phyloP scores from a whole-genome alignment of 2,888 invertebrate species.

The Choristoneura rosaceana region DNA sequence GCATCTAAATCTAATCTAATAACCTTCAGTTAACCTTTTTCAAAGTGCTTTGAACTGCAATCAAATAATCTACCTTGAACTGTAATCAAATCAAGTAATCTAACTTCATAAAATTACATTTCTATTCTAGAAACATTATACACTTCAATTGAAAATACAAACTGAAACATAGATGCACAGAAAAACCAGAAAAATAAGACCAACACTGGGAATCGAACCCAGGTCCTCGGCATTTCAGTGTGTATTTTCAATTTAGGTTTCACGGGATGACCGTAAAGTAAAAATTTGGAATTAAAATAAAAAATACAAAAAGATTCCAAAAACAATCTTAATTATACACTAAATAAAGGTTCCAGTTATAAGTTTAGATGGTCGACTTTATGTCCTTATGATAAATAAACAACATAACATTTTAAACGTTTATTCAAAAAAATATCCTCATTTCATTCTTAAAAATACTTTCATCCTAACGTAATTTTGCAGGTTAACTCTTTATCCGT shows the following conservation, averaged over 20 bases:
- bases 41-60: slow-evolving; percentile 8
- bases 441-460: slow-evolving; percentile 46
- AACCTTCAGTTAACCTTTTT: slow-evolving; percentile 27
- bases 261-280: no score
- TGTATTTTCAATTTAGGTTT: no score
- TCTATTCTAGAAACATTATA: background rate
- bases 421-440: slow-evolving; percentile 51
- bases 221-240: no score
- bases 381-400: background rate
- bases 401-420: slow-evolving; percentile 46
- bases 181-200: no score
- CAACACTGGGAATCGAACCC: no score
- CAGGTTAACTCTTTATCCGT: slow-evolving; percentile 74
- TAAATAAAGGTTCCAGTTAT: background rate
- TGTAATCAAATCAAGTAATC: slow-evolving; percentile 11
- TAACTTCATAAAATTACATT: background rate
- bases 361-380: background rate
- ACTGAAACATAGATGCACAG: no score
- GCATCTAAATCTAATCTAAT: slow-evolving; percentile 29
- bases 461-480: slow-evolving; percentile 66
- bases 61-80: slow-evolving; percentile 12
- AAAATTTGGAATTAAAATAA: no score
- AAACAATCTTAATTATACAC: no score
- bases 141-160: no score
- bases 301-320: no score